Evolutionary conservation across 53 echinoderm and acorn worm species (phyloP).

Genomic region (Crossaster papposus): DNA sequence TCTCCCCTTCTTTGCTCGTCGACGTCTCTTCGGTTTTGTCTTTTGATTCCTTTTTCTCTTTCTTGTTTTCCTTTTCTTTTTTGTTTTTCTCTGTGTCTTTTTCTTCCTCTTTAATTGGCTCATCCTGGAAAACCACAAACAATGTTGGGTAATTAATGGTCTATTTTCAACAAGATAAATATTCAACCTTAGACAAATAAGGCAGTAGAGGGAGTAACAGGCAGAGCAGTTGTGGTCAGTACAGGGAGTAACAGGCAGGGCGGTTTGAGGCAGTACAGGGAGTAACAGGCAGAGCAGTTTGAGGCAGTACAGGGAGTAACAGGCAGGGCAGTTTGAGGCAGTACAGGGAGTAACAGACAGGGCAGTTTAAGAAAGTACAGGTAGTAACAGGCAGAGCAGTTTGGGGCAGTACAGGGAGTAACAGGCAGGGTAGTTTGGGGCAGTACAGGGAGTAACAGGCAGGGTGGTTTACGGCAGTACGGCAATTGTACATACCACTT

Average conservation of each 20-base stretch:
- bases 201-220: too few relatives aligned
- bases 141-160: background rate
- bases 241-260: too few relatives aligned
- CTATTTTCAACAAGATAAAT: too few relatives aligned
- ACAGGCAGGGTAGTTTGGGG: background rate
- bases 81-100: constrained; percentile 58
- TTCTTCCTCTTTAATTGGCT: constrained; percentile 46
- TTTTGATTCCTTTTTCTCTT: constrained; percentile 43
- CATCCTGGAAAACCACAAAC: constrained; percentile 4
- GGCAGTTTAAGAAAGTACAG: too few relatives aligned
- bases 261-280: background rate
- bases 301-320: background rate
- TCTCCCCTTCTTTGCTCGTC: constrained; percentile 22
- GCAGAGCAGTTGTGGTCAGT: background rate
- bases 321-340: background rate
- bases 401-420: background rate
- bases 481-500: constrained; percentile 91
- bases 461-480: background rate
- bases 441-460: background rate
- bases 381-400: background rate
- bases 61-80: constrained; percentile 59
- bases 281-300: too few relatives aligned
- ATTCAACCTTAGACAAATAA: too few relatives aligned
- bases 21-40: constrained; percentile 39
- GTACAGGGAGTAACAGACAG: background rate